Evolutionary conservation across 1,140 invertebrate genomes (phyloP).

Genomic region (Xylocopa sonorina): DNA sequence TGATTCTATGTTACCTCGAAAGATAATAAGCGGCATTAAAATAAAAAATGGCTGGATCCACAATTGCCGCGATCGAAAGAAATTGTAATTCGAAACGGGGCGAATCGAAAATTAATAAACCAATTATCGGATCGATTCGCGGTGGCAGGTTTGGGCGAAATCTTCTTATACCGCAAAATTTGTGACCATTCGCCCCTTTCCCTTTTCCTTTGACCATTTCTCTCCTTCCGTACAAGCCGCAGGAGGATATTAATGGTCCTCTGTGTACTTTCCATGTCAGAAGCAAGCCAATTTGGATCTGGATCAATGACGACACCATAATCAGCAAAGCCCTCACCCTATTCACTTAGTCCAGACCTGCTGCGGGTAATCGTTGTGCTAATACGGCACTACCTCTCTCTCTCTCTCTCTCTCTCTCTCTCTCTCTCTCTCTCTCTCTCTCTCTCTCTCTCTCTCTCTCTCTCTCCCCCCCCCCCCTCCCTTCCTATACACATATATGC

Average conservation of each 20-base stretch:
- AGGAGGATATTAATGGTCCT: slow-evolving; percentile 65
- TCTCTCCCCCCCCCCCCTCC: too few relatives aligned
- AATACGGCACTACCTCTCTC: slow-evolving; percentile 52
- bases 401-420: slow-evolving; percentile 19
- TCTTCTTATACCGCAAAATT: slow-evolving; percentile 10
- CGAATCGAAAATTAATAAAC: not conserved
- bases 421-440: not conserved
- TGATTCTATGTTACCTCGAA: too few relatives aligned
- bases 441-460: not conserved
- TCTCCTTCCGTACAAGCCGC: slow-evolving; percentile 20
- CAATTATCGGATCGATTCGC: slow-evolving; percentile 13
- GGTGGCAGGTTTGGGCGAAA: not conserved
- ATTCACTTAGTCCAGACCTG: slow-evolving; percentile 63
- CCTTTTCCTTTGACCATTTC: not conserved
- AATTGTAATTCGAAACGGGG: not conserved
- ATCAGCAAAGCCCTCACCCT: slow-evolving; percentile 66
- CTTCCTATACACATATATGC: not conserved
- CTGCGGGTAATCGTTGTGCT: slow-evolving; percentile 58
- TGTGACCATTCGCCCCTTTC: not conserved
- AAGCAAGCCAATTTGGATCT: slow-evolving; percentile 66
- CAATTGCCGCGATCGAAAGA: not conserved
- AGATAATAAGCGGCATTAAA: too few relatives aligned
- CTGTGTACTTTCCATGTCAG: slow-evolving; percentile 63
- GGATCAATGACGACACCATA: slow-evolving; percentile 67
- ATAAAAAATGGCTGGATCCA: not conserved